Evolutionary conservation across 2,888 invertebrate species (phyloP).

Genomic region (Heliconius hortense): DNA sequence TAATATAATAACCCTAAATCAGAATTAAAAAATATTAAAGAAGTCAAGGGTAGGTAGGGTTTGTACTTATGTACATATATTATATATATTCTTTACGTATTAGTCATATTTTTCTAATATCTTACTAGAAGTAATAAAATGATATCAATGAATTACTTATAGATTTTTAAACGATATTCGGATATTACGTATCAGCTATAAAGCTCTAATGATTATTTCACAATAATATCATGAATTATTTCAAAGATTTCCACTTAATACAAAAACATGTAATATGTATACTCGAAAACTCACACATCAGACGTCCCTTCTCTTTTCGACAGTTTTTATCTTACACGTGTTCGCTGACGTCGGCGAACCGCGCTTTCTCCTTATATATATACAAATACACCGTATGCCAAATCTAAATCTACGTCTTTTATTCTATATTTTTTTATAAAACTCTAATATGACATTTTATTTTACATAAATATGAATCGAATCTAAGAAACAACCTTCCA

Average conservation of each 20-base stretch:
- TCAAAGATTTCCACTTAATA: neutral
- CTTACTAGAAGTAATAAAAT: neutral
- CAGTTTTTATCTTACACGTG: slow-evolving; percentile 16
- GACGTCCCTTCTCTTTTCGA: slow-evolving; percentile 10
- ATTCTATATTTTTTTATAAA: too few species aligned
- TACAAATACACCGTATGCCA: neutral
- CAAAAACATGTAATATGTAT: neutral
- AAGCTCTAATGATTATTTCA: neutral
- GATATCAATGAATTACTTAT: neutral
- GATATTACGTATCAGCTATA: neutral
- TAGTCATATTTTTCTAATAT: neutral
- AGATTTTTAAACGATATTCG: neutral
- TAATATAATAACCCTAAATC: too few species aligned
- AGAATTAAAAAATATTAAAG: too few species aligned
- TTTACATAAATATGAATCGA: neutral
- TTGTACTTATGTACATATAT: too few species aligned
- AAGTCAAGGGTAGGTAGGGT: neutral
- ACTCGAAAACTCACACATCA: slow-evolving; percentile 1
- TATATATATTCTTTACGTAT: neutral
- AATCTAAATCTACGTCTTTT: neutral
- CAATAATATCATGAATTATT: neutral
- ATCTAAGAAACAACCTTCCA: neutral
- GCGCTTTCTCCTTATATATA: slow-evolving; percentile 9
- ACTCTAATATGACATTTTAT: neutral
- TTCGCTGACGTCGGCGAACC: slow-evolving; percentile 5